Evolutionary conservation across 92 coral and sea anemone species (phyloP), one percentile per base, ranked within the genome.

Genomic region (Zoanthus gigantus): DNA sequence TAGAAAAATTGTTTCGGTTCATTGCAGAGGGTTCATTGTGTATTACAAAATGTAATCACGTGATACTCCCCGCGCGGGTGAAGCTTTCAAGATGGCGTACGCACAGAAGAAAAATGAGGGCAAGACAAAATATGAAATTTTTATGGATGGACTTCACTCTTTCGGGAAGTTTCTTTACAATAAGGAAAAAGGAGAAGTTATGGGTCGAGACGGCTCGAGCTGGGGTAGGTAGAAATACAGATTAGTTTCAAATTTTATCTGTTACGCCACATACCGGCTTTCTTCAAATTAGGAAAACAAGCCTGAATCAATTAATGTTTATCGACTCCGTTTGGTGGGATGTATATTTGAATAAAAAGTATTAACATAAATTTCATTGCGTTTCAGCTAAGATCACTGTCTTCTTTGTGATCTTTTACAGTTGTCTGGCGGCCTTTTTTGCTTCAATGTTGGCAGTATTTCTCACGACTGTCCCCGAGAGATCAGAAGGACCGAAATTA

Each of bases 21-120:
- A 7, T 67, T 29, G 68, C 23, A 23, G 23, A 23, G 23, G 23
- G 23, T 23, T 23, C 23, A 9, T 65, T 65, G 13, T 30, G 42
- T 34, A 67, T 57, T 81, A 44, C 28, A 44, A 67, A 58, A 45
- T 74, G 88, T 57, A 89, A 37, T 94, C 96, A 94, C 96, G 96
- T 94, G 96, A 77, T 72, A 23, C 45, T 45, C 79, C 73, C 75
- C 61, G 90, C 77, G 84, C 89, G 72, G 94, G 93, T 87, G 88
- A 92, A 83, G 90, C 94, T 93, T 89, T 89, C 93, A 95, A 95
- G 96, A 95, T 95, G 98, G 98, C 98, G 98, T 95, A 95, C 96
- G 98, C 98, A 69, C 88, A 93, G 89, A 85, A 83, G 83, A 78
- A 92, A n/a, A 83, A 84, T 37, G 96, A 95, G 90, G 98, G 98